Evolutionary conservation across 2,888 invertebrate species (phyloP), one percentile per base, ranked within the genome.

Genomic region (Halictus quadricinctus): DNA sequence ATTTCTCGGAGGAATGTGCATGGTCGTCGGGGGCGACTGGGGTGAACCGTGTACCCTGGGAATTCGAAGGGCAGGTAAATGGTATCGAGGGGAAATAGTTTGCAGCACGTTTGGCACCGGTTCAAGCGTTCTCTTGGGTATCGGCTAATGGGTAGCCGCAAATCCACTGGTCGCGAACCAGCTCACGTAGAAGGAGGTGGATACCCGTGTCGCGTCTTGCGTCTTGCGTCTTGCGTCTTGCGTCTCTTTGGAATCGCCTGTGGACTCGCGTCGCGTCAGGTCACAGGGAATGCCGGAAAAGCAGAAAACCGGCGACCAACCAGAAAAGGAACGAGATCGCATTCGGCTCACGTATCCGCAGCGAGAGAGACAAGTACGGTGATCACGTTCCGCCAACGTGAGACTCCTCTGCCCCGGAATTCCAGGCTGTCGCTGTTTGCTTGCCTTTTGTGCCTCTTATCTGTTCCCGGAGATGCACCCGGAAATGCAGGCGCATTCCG

Each of bases 331-430:
- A 43, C 69, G 69, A 75, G 73, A 75, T 81, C 81, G 78, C 25
- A 84, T 84, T 84, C 84, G 81, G 12, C 77, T 73, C 83, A 84
- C 83, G 83, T 81, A 84, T 46, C 58, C 46, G 43, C 69, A 12
- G 69, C 80, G 73, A 18, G 69, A 69, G 69, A 43, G 69, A 80
- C 76, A 69, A 74, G 76, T 77, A 83, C 78, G 72, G 83, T 84
- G 82, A 84, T 90, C 90, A 86, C 88, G 84, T 86, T 84, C 79
- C 76, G 79, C 73, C 76, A 83, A 88, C 87, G 87, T 85, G 85
- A 85, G 88, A 88, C 87, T 88, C 87, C 80, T 88, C 72, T 85
- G 90, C 89, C 87, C 87, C 88, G 89, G 90, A 87, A 89, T 89
- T 90, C 87, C 89, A 89, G 81, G 41, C 69, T 81, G 66, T 36